These are phyloP conservation scores for Thelaira solivaga DNA, from an alignment of 2,888 invertebrate species.

Conservation along the genomic window DNA sequence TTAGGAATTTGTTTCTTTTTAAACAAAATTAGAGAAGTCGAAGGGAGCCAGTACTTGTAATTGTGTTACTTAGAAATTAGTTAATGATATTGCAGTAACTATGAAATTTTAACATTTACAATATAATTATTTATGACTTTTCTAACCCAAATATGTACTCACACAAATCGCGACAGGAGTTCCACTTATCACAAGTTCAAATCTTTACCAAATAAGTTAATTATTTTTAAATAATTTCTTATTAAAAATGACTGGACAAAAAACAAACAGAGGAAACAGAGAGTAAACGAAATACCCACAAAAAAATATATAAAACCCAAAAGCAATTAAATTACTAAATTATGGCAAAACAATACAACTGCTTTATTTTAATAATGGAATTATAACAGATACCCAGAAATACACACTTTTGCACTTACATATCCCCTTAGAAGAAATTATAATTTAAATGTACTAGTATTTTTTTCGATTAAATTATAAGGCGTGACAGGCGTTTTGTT, in stretches of 20 bases:
- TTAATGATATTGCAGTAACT: constrained; percentile 25
- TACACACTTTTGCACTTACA: constrained; percentile 47
- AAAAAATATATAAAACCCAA: too few species aligned
- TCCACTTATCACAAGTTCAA: constrained; percentile 30
- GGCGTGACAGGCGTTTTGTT: constrained; percentile 59
- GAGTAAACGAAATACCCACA: constrained; percentile 36
- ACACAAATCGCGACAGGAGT: too few species aligned
- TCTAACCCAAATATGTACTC: too few species aligned
- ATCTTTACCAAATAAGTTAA: constrained; percentile 42
- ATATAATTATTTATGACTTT: too few species aligned
- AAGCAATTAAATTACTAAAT: constrained; percentile 54
- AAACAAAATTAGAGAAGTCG: not conserved
- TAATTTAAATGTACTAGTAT: constrained; percentile 36
- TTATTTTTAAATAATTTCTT: constrained; percentile 15
- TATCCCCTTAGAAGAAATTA: constrained; percentile 3
- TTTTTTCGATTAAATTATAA: constrained; percentile 12
- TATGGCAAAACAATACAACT: constrained; percentile 43
- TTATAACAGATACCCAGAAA: not conserved
- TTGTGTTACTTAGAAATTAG: constrained; percentile 6
- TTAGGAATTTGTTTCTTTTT: not conserved
- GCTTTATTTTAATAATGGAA: constrained; percentile 20
- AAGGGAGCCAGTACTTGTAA: not conserved
- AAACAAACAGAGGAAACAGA: constrained; percentile 11
- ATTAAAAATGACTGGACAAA: constrained; percentile 51
- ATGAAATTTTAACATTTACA: too few species aligned